Base-by-base conservation (phyloP, 1,140 invertebrate species). In the Galleria mellonella region DNA sequence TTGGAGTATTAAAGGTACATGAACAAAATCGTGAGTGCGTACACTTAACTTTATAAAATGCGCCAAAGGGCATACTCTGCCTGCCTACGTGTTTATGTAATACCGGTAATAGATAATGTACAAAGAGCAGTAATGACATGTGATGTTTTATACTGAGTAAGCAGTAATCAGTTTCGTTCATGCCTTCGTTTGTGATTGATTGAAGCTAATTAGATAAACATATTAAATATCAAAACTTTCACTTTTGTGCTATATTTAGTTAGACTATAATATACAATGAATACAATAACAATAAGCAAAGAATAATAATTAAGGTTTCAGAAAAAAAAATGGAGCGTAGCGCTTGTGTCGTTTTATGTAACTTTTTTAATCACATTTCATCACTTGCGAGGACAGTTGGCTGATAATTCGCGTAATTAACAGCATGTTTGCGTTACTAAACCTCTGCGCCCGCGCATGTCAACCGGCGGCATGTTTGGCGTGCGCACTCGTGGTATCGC, bases 401-500 rank as follows among this genome's bases (percentile, higher is more conserved):
- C 59, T 72, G 62, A 60, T 69, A 72, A 76, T 78, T 69, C 56
- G 49, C 30, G 61, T 65, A 77, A 82, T 79, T 76, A 83, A 59
- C 54, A 58, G 58, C 59, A 57, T 73, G 65, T 72, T 61, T 63
- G 62, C 53, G 54, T 67, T 67, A 61, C 55, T 60, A 62, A 58
- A 54, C 35, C 61, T 39, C 42, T 27, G 46, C 46, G 44, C 43
- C 2, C 29, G 41, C 47, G 55, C 57, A 62, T 67, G 62, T 62
- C 43, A 61, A 50, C 28, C 32, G 43, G 44, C 53, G 53, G 51
- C 62, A 74, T 76, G 60, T 67, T 72, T 68, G 55, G 55, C 54
- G 57, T 47, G 47, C 47, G 38, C 46, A 32, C 51, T 59, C 55
- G 36, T 39, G 51, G 41, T 35, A 50, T 50, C 43, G 56, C 65